Percentiles rank a stretch among this genome's conserved stretches.
Conservation (phyloP, 2,888 invertebrate genomes). For the Lutraria lutraria region DNA sequence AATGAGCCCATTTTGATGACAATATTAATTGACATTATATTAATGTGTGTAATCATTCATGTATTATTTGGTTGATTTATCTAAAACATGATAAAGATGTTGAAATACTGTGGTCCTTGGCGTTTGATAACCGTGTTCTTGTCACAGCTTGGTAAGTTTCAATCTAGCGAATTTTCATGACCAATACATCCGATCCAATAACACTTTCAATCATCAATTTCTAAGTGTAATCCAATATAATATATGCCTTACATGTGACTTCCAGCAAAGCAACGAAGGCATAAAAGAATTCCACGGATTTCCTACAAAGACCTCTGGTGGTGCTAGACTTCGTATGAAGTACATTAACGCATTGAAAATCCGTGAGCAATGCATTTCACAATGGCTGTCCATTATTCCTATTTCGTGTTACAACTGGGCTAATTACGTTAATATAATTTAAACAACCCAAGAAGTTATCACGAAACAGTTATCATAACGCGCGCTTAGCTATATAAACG, state of each 20-base stretch:
- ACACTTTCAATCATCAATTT: slow-evolving; percentile 7
- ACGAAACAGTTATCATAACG: slow-evolving; percentile 13
- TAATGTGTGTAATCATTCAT: background rate
- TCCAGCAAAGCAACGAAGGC: background rate
- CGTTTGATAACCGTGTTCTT: background rate
- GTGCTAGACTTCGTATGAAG: slow-evolving; percentile 6
- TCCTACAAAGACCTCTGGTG: slow-evolving; percentile 32
- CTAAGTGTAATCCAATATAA: background rate
- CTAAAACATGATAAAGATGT: background rate
- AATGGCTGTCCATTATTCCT: background rate
- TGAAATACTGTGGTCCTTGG: background rate
- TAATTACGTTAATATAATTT: slow-evolving; percentile 42
- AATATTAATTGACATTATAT: too few species aligned
- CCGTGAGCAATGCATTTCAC: background rate
- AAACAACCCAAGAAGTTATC: background rate
- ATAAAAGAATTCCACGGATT: slow-evolving; percentile 29
- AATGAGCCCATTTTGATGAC: too few species aligned
- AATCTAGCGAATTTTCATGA: slow-evolving; percentile 9
- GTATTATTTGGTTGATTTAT: background rate
- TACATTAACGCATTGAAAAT: slow-evolving; percentile 34
- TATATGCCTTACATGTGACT: background rate
- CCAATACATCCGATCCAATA: background rate
- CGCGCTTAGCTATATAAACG: background rate
- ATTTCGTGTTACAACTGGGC: background rate
- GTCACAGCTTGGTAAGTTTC: background rate